Percentiles rank a stretch among this genome's conserved stretches.
These are phyloP conservation scores for Tromatobia lineatoria DNA, from an alignment of 2,888 invertebrate genomes.

Conservation along the genomic window DNA sequence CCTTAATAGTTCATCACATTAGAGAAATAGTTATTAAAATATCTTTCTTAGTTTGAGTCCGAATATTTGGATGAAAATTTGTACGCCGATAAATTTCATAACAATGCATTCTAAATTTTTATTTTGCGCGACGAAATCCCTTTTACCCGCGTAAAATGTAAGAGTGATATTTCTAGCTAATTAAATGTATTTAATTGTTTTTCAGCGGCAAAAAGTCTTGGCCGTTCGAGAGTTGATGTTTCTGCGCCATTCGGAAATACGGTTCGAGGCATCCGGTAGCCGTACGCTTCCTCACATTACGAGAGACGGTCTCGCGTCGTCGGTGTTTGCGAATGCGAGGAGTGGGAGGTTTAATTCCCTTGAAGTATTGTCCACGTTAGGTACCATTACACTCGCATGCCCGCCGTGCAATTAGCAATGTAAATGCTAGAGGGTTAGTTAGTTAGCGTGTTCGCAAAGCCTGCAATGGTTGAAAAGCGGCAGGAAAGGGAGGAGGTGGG, in stretches of 20 bases:
- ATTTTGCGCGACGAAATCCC: too few relatives aligned
- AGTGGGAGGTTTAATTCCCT: constrained; percentile 79
- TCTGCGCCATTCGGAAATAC: constrained; percentile 62
- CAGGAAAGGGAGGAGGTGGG: constrained; percentile 14
- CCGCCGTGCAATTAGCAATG: constrained; percentile 85
- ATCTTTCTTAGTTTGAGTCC: too few relatives aligned
- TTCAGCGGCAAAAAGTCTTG: background rate
- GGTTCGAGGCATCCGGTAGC: background rate
- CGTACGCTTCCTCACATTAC: constrained; percentile 42
- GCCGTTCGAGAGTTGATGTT: constrained; percentile 8
- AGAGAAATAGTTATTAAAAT: too few relatives aligned
- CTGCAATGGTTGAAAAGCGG: constrained; percentile 57
- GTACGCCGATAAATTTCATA: background rate
- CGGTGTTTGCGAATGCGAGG: constrained; percentile 34
- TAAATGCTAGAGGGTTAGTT: constrained; percentile 84
- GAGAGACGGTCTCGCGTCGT: constrained; percentile 39
- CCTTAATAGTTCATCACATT: too few relatives aligned
- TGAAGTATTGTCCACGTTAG: constrained; percentile 83
- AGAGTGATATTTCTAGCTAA: too few relatives aligned
- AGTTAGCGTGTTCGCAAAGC: constrained; percentile 83
- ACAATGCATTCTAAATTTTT: too few relatives aligned
- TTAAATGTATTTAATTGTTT: too few relatives aligned
- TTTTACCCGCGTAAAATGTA: too few relatives aligned
- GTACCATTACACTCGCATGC: constrained; percentile 82
- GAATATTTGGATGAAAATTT: too few relatives aligned